Base-by-base conservation (phyloP, 2,113 vertebrate species). In the Neotragus moschatus region DNA sequence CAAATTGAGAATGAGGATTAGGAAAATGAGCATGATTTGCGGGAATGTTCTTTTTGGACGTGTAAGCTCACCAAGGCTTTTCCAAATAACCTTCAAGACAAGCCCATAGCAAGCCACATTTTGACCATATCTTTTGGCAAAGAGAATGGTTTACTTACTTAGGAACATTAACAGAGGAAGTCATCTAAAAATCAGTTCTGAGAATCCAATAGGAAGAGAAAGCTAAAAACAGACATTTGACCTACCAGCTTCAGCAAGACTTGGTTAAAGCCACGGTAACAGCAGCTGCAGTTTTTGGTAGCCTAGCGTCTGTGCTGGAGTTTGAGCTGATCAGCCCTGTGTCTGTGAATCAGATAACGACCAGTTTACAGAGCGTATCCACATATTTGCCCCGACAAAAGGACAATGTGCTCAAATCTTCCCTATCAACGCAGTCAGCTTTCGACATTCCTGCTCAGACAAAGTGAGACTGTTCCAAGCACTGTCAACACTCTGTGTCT, bases 401-500 rank as follows among this genome's bases (percentile, higher is more conserved):
- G 96, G 39, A 96, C n/a, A 97, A 86, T 14, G n/a, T 23, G 28
- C 82, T 88, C 9, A 4, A 89, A 77, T 49, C 93, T 92, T 66
- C 90, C 80, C 63, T 60, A 58, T 73, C 77, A 97, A 73, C 58
- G 79, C 33, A 0, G 90, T 63, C 80, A 47, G 96, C 53, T 63
- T 77, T 84, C 5, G 23, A 55, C 89, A 96, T 97, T 97, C 90
- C 91, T n/a, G 5, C 30, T 47, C 75, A 96, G 88, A 97, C 97
- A 98, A 94, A 91, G 97, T 10, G 55, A 63, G 56, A 79, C 86
- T 85, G n/a, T 75, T 90, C 87, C 91, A 97, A 19, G 43, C 23
- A 51, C 92, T 96, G 95, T 98, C 97, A 97, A 80, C 94, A n/a
- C n/a, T n/a, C n/a, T n/a, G 75, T 30, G 97, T 96, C 97, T 97